Conservation (phyloP, 2,888 invertebrate genomes). For the Cartodere bifasciata region DNA sequence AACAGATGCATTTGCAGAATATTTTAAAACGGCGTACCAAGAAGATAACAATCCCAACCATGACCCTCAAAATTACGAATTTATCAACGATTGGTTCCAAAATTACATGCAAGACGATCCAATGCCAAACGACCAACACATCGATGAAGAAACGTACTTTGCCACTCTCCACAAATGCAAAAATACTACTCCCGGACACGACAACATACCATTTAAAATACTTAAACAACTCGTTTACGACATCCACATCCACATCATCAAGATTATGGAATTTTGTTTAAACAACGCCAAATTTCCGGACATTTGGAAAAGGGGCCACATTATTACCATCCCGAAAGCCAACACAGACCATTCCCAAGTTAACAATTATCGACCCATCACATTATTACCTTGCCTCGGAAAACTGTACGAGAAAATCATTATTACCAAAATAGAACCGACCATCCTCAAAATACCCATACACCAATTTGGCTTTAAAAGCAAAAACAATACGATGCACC, state of each 20-base stretch:
- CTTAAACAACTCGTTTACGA: slow-evolving; percentile 6
- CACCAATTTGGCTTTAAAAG: slow-evolving; percentile 3
- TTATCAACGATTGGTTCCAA: background rate
- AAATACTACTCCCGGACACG: slow-evolving; percentile 8
- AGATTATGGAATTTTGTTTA: slow-evolving; percentile 7
- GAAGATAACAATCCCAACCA: no score
- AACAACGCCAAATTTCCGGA: slow-evolving; percentile 6
- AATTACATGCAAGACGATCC: background rate
- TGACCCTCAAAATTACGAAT: background rate
- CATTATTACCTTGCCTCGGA: slow-evolving; percentile 8
- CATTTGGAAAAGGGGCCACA: slow-evolving; percentile 7
- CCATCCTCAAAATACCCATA: background rate
- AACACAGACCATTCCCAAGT: slow-evolving; percentile 6
- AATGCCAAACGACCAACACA: background rate
- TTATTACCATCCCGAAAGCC: slow-evolving; percentile 9
- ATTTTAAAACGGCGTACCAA: slow-evolving; percentile 7
- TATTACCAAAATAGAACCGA: no score
- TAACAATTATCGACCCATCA: slow-evolving; percentile 9
- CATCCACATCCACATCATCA: slow-evolving; percentile 7
- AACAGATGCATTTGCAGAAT: slow-evolving; percentile 2
- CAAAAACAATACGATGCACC: slow-evolving; percentile 3
- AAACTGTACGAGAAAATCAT: slow-evolving; percentile 8
- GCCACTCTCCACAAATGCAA: slow-evolving; percentile 1
- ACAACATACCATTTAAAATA: slow-evolving; percentile 7
- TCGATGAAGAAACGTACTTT: slow-evolving; percentile 1